phyloP scores from a whole-genome alignment of 1,140 invertebrate genomes.

The Bursaphelenchus mucronatus region DNA sequence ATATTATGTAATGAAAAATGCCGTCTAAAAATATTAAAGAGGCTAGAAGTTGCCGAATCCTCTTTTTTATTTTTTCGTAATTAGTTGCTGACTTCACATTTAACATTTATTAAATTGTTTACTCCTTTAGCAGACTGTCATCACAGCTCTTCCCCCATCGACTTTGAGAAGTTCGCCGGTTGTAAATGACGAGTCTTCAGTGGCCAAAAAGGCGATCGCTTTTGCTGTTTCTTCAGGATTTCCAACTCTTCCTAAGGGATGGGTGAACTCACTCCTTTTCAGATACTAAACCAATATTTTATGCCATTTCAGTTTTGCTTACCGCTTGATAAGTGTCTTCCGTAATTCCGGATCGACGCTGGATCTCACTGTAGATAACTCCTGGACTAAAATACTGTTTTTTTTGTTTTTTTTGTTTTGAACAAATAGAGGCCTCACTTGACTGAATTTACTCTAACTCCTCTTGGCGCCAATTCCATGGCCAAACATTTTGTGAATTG shows the following conservation, averaged over 20 bases:
- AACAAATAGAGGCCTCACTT: neutral
- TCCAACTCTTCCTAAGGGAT: conserved; percentile 65
- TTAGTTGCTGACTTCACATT: no score
- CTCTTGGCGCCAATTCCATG: neutral
- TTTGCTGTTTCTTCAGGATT: conserved; percentile 65
- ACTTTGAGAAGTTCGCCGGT: conserved; percentile 62
- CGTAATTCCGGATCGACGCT: neutral
- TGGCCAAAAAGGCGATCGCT: conserved; percentile 65
- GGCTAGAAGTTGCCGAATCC: no score
- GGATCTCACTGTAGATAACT: neutral
- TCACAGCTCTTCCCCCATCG: no score
- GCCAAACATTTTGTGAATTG: conserved; percentile 3
- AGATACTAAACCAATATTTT: conserved; percentile 62
- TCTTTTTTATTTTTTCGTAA: no score
- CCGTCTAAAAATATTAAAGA: no score
- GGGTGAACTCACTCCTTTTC: conserved; percentile 64
- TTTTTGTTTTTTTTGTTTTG: neutral
- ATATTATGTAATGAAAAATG: no score
- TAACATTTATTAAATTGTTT: no score
- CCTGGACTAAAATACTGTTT: conserved; percentile 5
- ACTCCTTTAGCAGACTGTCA: no score
- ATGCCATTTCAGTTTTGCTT: neutral
- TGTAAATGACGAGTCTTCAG: conserved; percentile 64
- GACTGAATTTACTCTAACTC: neutral
- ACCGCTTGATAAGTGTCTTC: neutral